Percentiles rank a stretch among this genome's conserved stretches.
Evolutionary conservation across 2,888 invertebrate species (phyloP).

Genomic region (Phaonia tiefii): DNA sequence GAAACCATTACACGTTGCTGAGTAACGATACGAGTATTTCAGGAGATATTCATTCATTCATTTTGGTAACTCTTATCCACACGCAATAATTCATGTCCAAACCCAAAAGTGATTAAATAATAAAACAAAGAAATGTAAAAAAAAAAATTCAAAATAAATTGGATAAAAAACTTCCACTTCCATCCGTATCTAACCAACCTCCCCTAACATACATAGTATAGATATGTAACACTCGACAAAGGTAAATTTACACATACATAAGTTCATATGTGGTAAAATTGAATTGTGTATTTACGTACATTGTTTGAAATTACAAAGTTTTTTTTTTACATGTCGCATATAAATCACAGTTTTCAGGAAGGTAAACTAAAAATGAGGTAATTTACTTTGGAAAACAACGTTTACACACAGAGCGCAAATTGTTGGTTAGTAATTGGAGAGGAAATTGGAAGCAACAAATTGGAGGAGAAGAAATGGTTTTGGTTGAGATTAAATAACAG

Average conservation of each 20-base stretch:
- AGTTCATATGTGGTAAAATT: not conserved
- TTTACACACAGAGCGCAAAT: slow-evolving; percentile 12
- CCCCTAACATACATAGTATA: too few species aligned
- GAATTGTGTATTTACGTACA: slow-evolving; percentile 21
- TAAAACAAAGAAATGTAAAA: slow-evolving; percentile 29
- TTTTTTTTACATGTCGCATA: not conserved
- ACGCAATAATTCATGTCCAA: slow-evolving; percentile 63
- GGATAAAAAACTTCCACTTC: slow-evolving; percentile 10
- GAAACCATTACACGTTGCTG: slow-evolving; percentile 10
- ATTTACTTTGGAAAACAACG: not conserved
- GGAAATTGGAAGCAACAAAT: too few species aligned
- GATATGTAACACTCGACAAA: too few species aligned
- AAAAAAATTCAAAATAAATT: not conserved
- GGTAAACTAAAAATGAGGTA: slow-evolving; percentile 26
- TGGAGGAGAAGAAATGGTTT: too few species aligned
- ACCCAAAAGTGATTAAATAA: slow-evolving; percentile 47
- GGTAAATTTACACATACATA: not conserved
- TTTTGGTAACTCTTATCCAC: slow-evolving; percentile 48
- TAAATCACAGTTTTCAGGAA: slow-evolving; percentile 34
- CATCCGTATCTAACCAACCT: not conserved
- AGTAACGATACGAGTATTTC: not conserved
- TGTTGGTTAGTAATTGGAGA: slow-evolving; percentile 1
- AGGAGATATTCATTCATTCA: not conserved
- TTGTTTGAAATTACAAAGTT: slow-evolving; percentile 33
- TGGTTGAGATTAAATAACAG: too few species aligned